Percentiles rank a stretch among this genome's conserved stretches.
These are phyloP conservation scores for Tethea ocularis DNA, from an alignment of 2,888 invertebrate genomes.

Conservation along the genomic window DNA sequence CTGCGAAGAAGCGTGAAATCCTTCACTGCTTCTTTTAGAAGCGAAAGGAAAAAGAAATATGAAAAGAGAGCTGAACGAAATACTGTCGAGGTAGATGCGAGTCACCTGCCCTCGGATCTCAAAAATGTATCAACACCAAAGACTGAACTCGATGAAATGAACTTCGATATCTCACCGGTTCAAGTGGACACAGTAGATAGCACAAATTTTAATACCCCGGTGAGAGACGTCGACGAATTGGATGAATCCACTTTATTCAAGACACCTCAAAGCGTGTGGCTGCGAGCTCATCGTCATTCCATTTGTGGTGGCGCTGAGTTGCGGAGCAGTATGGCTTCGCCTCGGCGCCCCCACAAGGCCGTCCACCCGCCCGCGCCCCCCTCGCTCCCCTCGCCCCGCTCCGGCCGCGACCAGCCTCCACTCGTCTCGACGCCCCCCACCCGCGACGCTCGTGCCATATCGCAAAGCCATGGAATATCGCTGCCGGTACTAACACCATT, in stretches of 20 bases:
- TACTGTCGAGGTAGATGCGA: constrained; percentile 70
- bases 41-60: constrained; percentile 79
- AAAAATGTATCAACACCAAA: constrained; percentile 71
- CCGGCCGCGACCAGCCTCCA: constrained; percentile 66
- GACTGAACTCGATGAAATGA: constrained; percentile 65
- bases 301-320: constrained; percentile 59
- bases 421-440: constrained; percentile 70
- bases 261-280: constrained; percentile 72
- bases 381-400: constrained; percentile 45
- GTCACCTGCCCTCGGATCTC: constrained; percentile 60
- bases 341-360: constrained; percentile 31
- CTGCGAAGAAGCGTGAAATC: constrained; percentile 78
- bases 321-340: constrained; percentile 31
- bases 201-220: constrained; percentile 61
- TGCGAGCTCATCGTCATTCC: constrained; percentile 67
- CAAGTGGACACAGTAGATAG: constrained; percentile 78
- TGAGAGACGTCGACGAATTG: constrained; percentile 59
- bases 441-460: constrained; percentile 78
- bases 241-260: constrained; percentile 74
- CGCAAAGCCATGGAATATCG: constrained; percentile 82
- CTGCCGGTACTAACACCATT: constrained; percentile 85
- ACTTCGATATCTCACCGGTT: constrained; percentile 73
- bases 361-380: constrained; percentile 27
- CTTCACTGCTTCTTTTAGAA: constrained; percentile 80
- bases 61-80: constrained; percentile 73